A percentile compares a stretch with the other conserved stretches of the same genome.
phyloP scores from a whole-genome alignment of 2,888 invertebrate genomes.

The Phasia obesa region DNA sequence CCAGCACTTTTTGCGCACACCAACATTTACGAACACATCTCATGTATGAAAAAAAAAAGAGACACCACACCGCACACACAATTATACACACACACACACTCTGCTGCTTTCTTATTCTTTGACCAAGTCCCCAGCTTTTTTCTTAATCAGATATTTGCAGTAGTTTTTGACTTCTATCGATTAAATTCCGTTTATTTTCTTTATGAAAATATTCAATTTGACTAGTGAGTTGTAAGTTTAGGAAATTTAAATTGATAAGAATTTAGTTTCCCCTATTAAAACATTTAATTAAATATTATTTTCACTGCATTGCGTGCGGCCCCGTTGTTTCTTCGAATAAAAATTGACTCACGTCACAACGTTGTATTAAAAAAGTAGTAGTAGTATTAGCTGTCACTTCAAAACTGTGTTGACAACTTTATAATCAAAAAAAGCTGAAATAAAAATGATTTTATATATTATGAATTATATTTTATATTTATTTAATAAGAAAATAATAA shows the following conservation, averaged over 20 bases:
- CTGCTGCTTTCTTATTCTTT: constrained; percentile 60
- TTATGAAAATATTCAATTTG: constrained; percentile 55
- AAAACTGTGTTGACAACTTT: constrained; percentile 4
- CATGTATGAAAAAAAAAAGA: constrained; percentile 25
- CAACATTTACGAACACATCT: constrained; percentile 53
- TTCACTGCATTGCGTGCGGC: constrained; percentile 68
- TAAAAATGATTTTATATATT: too few species aligned
- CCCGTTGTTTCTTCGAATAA: constrained; percentile 65
- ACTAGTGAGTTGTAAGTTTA: constrained; percentile 49
- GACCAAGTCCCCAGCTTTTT: constrained; percentile 27
- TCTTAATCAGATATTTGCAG: constrained; percentile 45
- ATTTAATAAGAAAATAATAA: too few species aligned
- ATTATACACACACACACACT: constrained; percentile 61
- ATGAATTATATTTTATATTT: too few species aligned
- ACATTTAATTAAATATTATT: constrained; percentile 40
- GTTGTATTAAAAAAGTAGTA: constrained; percentile 44
- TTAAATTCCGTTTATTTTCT: constrained; percentile 1
- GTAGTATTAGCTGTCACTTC: constrained; percentile 31
- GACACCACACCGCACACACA: constrained; percentile 40
- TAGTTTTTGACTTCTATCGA: constrained; percentile 2
- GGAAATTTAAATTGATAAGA: constrained; percentile 15
- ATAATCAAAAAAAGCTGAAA: neutral
- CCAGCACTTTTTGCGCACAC: constrained; percentile 73
- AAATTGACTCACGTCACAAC: constrained; percentile 63
- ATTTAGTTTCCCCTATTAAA: constrained; percentile 26